Conservation (phyloP, 2,888 invertebrate genomes). For the Cephus rjabovi region DNA sequence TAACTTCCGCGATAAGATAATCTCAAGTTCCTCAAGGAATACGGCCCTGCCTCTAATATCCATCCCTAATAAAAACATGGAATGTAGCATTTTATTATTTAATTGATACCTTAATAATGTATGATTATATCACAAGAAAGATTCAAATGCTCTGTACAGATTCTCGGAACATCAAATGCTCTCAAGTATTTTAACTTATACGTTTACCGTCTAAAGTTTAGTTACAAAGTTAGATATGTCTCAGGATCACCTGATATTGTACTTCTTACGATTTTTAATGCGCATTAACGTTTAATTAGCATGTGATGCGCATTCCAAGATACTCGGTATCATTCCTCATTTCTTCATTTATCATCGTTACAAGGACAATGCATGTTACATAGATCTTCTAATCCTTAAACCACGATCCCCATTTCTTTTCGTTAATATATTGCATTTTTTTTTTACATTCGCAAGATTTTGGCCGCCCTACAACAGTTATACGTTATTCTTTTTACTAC, state of each 20-base stretch:
- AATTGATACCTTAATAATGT: conserved; percentile 55
- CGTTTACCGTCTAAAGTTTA: conserved; percentile 41
- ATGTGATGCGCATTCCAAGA: background rate
- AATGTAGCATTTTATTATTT: conserved; percentile 42
- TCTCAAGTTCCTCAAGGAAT: conserved; percentile 12
- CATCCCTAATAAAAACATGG: conserved; percentile 49
- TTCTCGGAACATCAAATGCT: conserved; percentile 56
- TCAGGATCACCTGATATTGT: conserved; percentile 65
- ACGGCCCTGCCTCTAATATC: conserved; percentile 21
- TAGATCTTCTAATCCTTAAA: background rate
- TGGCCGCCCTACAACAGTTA: background rate
- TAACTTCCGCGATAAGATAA: conserved; percentile 15
- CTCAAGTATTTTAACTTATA: conserved; percentile 42
- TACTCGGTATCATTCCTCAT: background rate
- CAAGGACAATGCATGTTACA: background rate
- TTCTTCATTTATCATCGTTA: background rate
- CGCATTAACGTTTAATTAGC: background rate
- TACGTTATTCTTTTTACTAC: background rate
- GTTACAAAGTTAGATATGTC: conserved; percentile 66
- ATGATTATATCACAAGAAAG: conserved; percentile 67
- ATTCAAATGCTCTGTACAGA: conserved; percentile 66
- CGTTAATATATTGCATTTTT: background rate
- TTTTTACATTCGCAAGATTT: background rate
- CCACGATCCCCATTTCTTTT: background rate
- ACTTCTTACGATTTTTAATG: conserved; percentile 58